Base-by-base conservation (phyloP, 1,140 invertebrate species). In the Meloidogyne chitwoodi region DNA sequence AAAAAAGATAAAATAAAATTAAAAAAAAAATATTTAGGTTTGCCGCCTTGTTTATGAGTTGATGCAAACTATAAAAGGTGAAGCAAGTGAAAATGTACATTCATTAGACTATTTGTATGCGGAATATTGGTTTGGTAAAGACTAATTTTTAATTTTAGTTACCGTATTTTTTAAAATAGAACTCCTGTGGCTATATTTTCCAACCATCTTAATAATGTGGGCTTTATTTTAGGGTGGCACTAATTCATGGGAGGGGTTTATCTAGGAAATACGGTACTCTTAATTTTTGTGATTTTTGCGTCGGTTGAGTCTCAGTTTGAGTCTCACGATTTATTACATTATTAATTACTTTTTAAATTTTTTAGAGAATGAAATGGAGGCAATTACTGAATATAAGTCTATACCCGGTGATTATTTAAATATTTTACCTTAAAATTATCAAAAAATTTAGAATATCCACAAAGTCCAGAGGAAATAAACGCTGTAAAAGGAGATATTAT, bases 31-130 rank as follows among this genome's bases (percentile, higher is more conserved):
- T 38, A 0, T 38, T 8, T n/a, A 84, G 84, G 85, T 87, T 12
- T 87, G 86, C 64, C 84, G 85, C 44, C 77, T 87, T 67, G 83
- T 81, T 12, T 87, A 85, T 66, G 85, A 87, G 68, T 66, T 87
- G 14, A 84, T 84, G 79, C 86, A 87, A 73, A 75, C 84, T 11
- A 14, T 68, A 14, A 41, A 77, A n/a, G 79, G 80, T 12, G 85
- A 87, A 68, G 82, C 76, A 26, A 85, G 77, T 5, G 77, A 85
- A 11, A 67, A 73, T 8, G 86, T 85, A 74, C 84, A 87, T 75
- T 87, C 85, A 12, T 69, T 87, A 2, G 85, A 87, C 48, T 87
- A 87, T 75, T 77, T 87, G 41, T 87, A 87, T 38, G 87, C 48
- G n/a, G 48, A 56, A 56, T n/a, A 56, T 22, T 56, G 48, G 48